phyloP scores from a whole-genome alignment of 2,113 vertebrate genomes.

The Apistogramma diplotaenia region DNA sequence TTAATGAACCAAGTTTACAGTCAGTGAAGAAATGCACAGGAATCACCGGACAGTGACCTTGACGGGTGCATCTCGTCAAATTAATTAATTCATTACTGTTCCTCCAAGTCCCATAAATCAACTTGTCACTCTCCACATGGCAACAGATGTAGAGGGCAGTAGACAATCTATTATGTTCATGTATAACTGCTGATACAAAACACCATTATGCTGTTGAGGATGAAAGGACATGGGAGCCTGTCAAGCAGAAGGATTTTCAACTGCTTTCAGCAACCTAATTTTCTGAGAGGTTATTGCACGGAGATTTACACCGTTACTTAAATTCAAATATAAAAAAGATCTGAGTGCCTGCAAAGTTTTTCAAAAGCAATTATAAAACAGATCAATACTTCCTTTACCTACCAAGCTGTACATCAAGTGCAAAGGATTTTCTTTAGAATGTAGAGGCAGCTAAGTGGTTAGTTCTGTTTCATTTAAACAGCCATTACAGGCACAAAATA shows the following conservation, averaged over 20 bases:
- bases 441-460: background rate
- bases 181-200: conserved; percentile 52
- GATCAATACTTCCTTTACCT: background rate
- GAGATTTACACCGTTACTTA: conserved; percentile 20
- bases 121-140: conserved; percentile 49
- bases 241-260: conserved; percentile 41
- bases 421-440: background rate
- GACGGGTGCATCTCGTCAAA: conserved; percentile 51
- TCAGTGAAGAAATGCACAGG: background rate
- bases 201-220: conserved; percentile 24
- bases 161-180: conserved; percentile 46
- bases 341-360: background rate
- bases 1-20: conserved; percentile 32
- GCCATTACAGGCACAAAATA: background rate
- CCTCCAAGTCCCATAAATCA: conserved; percentile 65
- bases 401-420: background rate
- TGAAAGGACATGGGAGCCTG: conserved; percentile 3
- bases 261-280: conserved; percentile 36
- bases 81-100: conserved; percentile 59
- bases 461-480: background rate
- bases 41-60: conserved; percentile 59
- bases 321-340: conserved; percentile 14
- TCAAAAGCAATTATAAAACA: background rate
- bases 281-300: conserved; percentile 36
- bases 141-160: conserved; percentile 54